Evolutionary conservation across 2,113 vertebrate species (phyloP), one percentile per base, ranked within the genome.

Genomic region (Saimiri boliviensis): DNA sequence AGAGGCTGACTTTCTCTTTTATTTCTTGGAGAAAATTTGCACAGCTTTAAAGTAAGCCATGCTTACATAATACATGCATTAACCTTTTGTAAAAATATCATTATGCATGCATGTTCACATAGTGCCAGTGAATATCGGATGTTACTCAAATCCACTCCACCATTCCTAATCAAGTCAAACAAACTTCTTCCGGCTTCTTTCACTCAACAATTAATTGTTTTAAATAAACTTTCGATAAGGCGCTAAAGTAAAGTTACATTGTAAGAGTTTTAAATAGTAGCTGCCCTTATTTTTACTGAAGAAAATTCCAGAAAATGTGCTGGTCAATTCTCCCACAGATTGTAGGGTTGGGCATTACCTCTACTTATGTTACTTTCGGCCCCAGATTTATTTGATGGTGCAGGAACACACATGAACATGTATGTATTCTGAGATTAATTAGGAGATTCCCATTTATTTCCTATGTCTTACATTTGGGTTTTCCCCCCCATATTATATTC

Each of bases 51-150:
- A 86, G 81, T 97, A 98, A 98, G 93, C 84, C 87, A 71, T 76
- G 87, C 90, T 98, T 92, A 97, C 84, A 95, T 95, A 95, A 97
- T 97, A 94, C 94, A 97, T 96, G 90, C 84, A 96, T 97, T 97
- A 97, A 98, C 96, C 97, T 97, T 98, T 97, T 73, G 89, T 79
- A 82, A 95, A 97, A 97, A 91, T 92, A 71, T 88, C 93, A 95
- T 96, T 97, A 96, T 88, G 94, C 81, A 94, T 96, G 91, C 94
- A 79, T 84, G 56, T 97, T 95, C 91, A 80, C 86, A 97, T 66
- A 95, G 30, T 90, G 47, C 76, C 92, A 93, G 79, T 84, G 68
- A 96, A 42, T 94, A 83, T 82, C 76, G 45, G 93, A 95, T 89
- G 88, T 77, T 96, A 94, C 74, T 95, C 81, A 97, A 58, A 97